phyloP scores from a whole-genome alignment of 2,888 invertebrate species.

The Hanleya hanleyi region DNA sequence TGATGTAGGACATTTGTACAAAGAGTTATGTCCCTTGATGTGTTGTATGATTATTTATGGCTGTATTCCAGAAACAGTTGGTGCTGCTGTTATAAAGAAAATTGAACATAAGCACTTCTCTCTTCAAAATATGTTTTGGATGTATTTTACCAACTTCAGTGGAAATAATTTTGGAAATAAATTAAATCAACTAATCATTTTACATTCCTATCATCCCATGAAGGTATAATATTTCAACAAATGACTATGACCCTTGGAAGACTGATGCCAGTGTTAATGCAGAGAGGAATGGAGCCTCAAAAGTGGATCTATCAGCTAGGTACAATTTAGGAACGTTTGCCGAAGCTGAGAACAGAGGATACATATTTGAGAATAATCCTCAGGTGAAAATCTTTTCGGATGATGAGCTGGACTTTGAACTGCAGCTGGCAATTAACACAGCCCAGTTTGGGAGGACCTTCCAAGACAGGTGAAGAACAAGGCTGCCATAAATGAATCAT shows the following conservation, averaged over 20 bases:
- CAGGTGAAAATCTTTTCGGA: constrained; percentile 67
- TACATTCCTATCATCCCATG: no score
- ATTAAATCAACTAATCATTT: no score
- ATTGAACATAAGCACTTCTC: no score
- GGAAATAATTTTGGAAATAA: no score
- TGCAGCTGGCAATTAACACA: constrained; percentile 70
- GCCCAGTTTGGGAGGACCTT: constrained; percentile 72
- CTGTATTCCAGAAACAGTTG: no score
- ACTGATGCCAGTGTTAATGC: constrained; percentile 51
- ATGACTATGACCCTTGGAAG: constrained; percentile 69
- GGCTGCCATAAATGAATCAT: no score
- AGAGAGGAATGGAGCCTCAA: constrained; percentile 38
- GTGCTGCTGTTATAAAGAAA: no score
- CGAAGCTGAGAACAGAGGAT: constrained; percentile 61
- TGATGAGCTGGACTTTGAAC: constrained; percentile 47
- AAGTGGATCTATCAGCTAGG: constrained; percentile 51
- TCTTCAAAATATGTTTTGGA: no score
- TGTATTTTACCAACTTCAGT: no score
- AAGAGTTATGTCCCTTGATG: no score
- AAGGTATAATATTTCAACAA: constrained; percentile 72
- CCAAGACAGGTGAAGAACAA: constrained; percentile 69
- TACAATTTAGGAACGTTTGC: constrained; percentile 51
- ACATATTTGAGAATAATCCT: constrained; percentile 68
- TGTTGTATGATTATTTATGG: no score
- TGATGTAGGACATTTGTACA: no score